Evolutionary conservation across 2,113 vertebrate species (phyloP), one percentile per base, ranked within the genome.

Genomic region (Phylloscopus trochiloides): DNA sequence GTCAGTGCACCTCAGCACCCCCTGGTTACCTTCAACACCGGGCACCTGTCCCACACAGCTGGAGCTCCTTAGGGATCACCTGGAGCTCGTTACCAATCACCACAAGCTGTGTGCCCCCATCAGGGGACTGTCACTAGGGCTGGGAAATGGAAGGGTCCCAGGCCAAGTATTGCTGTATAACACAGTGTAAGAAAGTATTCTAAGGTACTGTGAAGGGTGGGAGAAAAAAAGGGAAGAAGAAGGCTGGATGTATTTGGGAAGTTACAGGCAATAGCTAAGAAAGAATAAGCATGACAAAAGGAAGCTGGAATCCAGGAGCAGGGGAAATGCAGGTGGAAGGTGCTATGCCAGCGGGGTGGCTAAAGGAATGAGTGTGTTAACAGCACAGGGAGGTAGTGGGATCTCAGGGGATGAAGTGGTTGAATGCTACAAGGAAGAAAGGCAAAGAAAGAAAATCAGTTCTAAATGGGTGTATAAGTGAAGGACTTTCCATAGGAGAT

Each of bases 11-110:
- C 58, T 16, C 58, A 61, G 58, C 34, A 18, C 7, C 7, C 16
- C 25, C 0, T 2, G 10, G 6, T 61, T 4, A 28, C 34, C 34
- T 9, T 26, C 34, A 36, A 12, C 2, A 3, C 15, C 25, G 15
- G 1, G 7, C 57, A 36, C 57, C 58, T 61, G 58, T 8, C 34
- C 58, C 10, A 12, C 58, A 61, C 58, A 36, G 57, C 57, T 59
- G 34, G 2, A 34, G 22, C n/a, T 22, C 32, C 2, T 16, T 4
- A 24, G n/a, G 55, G 55, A 24, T 40, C 40, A 40, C 40, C 38
- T 40, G 40, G 12, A 14, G 40, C 40, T 40, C 13, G 12, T 40
- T 40, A 34, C 58, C 58, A 28, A 38, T 11, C 57, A 25, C 57
- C 57, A 36, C 57, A 59, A 17, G 17, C 10, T 18, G 10, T 17